A percentile compares a stretch with the other conserved stretches of the same genome.
phyloP scores from a whole-genome alignment of 1,140 invertebrate genomes.

The Heliothis subflexa region DNA sequence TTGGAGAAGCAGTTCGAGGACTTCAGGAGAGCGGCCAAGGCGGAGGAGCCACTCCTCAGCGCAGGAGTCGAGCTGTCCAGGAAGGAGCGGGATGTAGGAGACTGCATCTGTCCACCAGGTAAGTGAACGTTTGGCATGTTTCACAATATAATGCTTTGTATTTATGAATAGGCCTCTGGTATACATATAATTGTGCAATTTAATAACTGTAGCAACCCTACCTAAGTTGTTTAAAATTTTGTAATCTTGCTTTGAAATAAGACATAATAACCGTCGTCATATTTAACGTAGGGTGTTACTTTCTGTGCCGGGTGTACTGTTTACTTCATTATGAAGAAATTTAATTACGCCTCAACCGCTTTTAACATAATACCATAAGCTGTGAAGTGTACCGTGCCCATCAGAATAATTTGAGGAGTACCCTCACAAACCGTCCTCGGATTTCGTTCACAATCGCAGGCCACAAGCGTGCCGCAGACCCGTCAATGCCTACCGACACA shows the following conservation, averaged over 20 bases:
- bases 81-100: constrained; percentile 68
- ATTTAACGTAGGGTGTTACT: constrained; percentile 4
- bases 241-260: not conserved
- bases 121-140: constrained; percentile 42
- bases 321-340: constrained; percentile 37
- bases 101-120: constrained; percentile 81
- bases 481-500: constrained; percentile 73
- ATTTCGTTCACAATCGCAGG: constrained; percentile 47
- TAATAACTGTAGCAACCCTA: not conserved
- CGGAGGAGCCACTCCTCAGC: constrained; percentile 38
- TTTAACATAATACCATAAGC: constrained; percentile 39
- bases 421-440: constrained; percentile 44
- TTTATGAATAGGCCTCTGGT: too few species aligned
- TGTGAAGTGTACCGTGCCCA: constrained; percentile 44
- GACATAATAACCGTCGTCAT: not conserved
- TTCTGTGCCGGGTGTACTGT: constrained; percentile 3
- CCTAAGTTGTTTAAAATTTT: not conserved
- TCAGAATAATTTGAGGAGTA: constrained; percentile 64
- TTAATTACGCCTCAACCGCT: constrained; percentile 45
- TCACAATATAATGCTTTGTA: too few species aligned
- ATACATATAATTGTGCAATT: too few species aligned
- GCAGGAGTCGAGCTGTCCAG: constrained; percentile 54
- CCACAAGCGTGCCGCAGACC: constrained; percentile 57
- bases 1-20: constrained; percentile 67
- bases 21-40: constrained; percentile 55